Conservation (phyloP, 2,797 vertebrate genomes). For the Neosilurus hyrtlii region DNA sequence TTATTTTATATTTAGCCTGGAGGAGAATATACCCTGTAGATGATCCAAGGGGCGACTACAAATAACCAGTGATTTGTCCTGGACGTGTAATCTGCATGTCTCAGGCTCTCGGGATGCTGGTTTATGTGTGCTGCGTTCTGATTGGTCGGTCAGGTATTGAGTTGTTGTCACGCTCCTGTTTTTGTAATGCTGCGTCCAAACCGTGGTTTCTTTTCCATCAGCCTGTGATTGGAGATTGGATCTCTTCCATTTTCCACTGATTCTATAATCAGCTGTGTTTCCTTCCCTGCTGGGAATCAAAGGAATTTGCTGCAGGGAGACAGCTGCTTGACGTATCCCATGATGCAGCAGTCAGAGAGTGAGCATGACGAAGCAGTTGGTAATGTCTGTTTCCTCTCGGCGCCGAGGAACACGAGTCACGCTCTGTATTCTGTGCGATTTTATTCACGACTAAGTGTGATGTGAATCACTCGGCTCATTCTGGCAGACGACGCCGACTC, state of each 20-base stretch:
- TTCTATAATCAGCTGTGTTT: constrained; percentile 27
- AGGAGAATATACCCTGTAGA: neutral
- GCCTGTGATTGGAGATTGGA: neutral
- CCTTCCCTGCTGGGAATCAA: neutral
- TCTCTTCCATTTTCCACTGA: constrained; percentile 1
- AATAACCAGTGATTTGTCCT: neutral
- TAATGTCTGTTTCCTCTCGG: neutral
- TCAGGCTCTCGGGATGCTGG: neutral
- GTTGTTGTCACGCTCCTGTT: neutral
- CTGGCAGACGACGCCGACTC: neutral
- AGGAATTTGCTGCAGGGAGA: constrained; percentile 12
- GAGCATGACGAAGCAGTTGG: constrained; percentile 41
- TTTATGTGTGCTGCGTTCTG: neutral
- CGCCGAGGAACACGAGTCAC: neutral
- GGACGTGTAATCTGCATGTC: no score
- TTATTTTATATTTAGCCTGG: neutral
- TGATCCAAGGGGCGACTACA: no score
- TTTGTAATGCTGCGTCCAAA: neutral
- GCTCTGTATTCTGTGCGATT: neutral
- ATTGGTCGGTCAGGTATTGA: neutral
- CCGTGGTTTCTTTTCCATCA: neutral
- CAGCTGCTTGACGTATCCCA: constrained; percentile 45
- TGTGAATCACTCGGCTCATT: constrained; percentile 17
- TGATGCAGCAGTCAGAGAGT: constrained; percentile 26
- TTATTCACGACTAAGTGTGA: neutral